Conservation (phyloP, 2,888 invertebrate genomes). For the Plebejus melissa region DNA sequence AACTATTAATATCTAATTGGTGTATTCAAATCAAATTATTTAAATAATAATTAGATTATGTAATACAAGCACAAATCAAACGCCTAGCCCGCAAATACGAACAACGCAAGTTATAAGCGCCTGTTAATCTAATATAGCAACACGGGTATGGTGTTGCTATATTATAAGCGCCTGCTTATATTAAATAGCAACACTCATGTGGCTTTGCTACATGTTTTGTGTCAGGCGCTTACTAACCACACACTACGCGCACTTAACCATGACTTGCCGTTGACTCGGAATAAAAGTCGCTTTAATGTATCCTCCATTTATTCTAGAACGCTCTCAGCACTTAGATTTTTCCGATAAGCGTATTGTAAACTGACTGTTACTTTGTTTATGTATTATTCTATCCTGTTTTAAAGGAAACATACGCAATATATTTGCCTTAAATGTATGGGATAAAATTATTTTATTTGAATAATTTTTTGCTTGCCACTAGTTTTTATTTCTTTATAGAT, state of each 20-base stretch:
- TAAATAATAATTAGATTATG: background rate
- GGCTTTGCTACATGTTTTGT: conserved; percentile 41
- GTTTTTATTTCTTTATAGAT: too few species aligned
- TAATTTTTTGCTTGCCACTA: too few species aligned
- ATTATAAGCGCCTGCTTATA: conserved; percentile 38
- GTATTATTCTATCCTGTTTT: too few species aligned
- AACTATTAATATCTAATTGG: too few species aligned
- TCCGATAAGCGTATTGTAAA: background rate
- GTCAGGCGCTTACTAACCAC: conserved; percentile 40
- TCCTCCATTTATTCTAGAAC: conserved; percentile 3
- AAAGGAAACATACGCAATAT: too few species aligned
- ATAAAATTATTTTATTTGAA: too few species aligned
- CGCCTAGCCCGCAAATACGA: background rate
- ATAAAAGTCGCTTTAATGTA: background rate
- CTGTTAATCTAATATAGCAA: conserved; percentile 40
- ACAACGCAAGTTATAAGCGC: conserved; percentile 30
- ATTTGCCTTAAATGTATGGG: too few species aligned
- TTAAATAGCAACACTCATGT: conserved; percentile 37
- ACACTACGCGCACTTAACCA: conserved; percentile 28
- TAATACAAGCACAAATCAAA: background rate
- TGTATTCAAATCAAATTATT: too few species aligned
- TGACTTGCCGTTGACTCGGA: conserved; percentile 11
- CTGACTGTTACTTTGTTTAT: background rate
- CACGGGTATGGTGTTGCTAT: conserved; percentile 37
- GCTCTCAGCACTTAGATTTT: conserved; percentile 1